Conservation (phyloP, 1,140 invertebrate genomes). For the Copidosoma floridanum region DNA sequence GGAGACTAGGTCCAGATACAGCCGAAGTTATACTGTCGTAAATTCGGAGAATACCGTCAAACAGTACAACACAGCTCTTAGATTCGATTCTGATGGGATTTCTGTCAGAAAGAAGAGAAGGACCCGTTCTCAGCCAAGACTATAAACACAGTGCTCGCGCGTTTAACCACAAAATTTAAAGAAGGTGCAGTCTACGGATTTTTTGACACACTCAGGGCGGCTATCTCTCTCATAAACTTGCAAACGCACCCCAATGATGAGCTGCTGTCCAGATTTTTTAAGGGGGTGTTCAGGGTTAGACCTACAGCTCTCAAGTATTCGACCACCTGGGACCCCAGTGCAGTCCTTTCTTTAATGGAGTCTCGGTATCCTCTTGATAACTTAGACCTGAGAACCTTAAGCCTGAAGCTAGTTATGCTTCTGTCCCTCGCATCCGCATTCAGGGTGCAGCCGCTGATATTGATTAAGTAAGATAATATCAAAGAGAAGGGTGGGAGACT, state of each 20-base stretch:
- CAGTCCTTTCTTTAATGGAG: slow-evolving; percentile 20
- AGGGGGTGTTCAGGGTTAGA: slow-evolving; percentile 32
- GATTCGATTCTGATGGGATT: no score
- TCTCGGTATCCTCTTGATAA: slow-evolving; percentile 12
- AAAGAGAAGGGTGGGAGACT: not conserved
- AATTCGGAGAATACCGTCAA: slow-evolving; percentile 15
- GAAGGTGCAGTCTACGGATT: slow-evolving; percentile 32
- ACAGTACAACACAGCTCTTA: slow-evolving; percentile 10
- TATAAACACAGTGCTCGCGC: not conserved
- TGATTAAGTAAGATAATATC: slow-evolving; percentile 5
- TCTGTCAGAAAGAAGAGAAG: no score
- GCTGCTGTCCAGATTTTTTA: slow-evolving; percentile 33
- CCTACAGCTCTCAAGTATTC: slow-evolving; percentile 34
- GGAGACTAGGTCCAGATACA: not conserved
- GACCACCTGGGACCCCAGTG: slow-evolving; percentile 29
- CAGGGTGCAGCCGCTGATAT: slow-evolving; percentile 5
- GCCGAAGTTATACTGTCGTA: slow-evolving; percentile 9
- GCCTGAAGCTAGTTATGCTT: slow-evolving; percentile 9
- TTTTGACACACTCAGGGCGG: slow-evolving; percentile 28
- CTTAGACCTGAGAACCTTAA: slow-evolving; percentile 2
- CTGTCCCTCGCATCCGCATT: slow-evolving; percentile 14
- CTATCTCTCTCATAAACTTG: slow-evolving; percentile 20
- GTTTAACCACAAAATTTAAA: slow-evolving; percentile 20
- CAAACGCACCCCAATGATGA: slow-evolving; percentile 4
- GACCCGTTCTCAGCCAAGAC: no score